Percentiles rank a stretch among this genome's conserved stretches.
These are phyloP conservation scores for Linyphia triangularis DNA, from an alignment of 2,888 invertebrate species.

Conservation along the genomic window DNA sequence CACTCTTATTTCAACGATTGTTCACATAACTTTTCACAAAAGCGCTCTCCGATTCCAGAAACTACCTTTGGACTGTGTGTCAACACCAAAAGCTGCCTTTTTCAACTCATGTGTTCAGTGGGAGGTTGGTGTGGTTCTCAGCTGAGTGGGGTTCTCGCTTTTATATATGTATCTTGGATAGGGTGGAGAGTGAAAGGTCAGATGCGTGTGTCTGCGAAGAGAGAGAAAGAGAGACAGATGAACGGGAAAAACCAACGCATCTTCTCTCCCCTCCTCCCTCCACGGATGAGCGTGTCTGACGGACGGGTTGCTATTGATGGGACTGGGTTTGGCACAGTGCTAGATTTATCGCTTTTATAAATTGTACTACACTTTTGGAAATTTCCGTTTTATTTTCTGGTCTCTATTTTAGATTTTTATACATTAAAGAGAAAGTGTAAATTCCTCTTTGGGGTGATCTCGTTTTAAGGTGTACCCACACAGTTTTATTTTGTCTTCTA, in stretches of 20 bases:
- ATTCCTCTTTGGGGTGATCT: too few species aligned
- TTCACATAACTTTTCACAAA: conserved; percentile 16
- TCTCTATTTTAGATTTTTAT: too few species aligned
- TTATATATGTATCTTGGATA: conserved; percentile 35
- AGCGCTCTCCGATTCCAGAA: neutral
- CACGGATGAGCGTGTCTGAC: neutral
- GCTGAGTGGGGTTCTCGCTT: conserved; percentile 1
- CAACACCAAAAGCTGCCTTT: neutral
- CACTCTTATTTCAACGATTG: neutral
- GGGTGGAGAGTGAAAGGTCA: conserved; percentile 31
- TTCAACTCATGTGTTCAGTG: too few species aligned
- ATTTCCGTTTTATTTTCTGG: too few species aligned
- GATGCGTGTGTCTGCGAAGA: conserved; percentile 12
- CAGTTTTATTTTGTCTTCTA: too few species aligned
- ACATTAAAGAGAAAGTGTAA: too few species aligned
- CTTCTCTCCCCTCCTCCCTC: neutral
- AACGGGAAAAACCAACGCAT: conserved; percentile 69
- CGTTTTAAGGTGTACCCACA: too few species aligned
- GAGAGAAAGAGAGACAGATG: conserved; percentile 54
- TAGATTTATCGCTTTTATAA: neutral
- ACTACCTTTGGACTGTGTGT: neutral
- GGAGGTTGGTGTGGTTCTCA: neutral
- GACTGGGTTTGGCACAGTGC: neutral
- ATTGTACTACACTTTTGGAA: too few species aligned
- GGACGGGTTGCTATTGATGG: conserved; percentile 1